Evolutionary conservation across 2,113 vertebrate genomes (phyloP).

Genomic region (Channa maculata): DNA sequence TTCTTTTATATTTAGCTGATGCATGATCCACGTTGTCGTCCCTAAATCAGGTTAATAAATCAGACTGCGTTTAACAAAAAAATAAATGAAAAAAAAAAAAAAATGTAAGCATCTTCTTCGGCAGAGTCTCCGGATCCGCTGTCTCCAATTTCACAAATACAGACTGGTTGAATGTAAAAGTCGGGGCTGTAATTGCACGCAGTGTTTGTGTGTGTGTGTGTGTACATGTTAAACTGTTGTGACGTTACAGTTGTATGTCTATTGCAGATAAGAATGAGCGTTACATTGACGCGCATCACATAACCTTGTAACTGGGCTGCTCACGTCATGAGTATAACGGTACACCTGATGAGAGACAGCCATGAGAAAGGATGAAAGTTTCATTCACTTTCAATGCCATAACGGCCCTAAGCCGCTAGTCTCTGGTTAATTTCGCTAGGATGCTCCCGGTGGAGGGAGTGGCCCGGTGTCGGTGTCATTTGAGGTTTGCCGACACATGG

Average conservation of each 20-base stretch:
- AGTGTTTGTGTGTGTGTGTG: too few species aligned
- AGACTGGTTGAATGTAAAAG: too few species aligned
- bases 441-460: conserved; percentile 52
- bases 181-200: too few species aligned
- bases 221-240: too few species aligned
- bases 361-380: neutral
- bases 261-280: too few species aligned
- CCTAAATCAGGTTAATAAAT: conserved; percentile 15
- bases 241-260: too few species aligned
- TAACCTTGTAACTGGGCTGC: conserved; percentile 4
- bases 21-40: neutral
- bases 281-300: too few species aligned
- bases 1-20: neutral
- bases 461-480: conserved; percentile 48
- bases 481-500: conserved; percentile 54
- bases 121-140: neutral
- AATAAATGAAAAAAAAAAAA: too few species aligned
- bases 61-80: conserved; percentile 13
- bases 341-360: conserved; percentile 22
- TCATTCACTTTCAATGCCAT: neutral
- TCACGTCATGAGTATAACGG: neutral
- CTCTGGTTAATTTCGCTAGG: neutral
- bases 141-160: conserved; percentile 27
- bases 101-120: conserved; percentile 26
- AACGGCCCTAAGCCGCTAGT: too few species aligned